These are phyloP conservation scores for Synchiropus splendidus DNA, from an alignment of 2,113 vertebrate species.

Conservation along the genomic window DNA sequence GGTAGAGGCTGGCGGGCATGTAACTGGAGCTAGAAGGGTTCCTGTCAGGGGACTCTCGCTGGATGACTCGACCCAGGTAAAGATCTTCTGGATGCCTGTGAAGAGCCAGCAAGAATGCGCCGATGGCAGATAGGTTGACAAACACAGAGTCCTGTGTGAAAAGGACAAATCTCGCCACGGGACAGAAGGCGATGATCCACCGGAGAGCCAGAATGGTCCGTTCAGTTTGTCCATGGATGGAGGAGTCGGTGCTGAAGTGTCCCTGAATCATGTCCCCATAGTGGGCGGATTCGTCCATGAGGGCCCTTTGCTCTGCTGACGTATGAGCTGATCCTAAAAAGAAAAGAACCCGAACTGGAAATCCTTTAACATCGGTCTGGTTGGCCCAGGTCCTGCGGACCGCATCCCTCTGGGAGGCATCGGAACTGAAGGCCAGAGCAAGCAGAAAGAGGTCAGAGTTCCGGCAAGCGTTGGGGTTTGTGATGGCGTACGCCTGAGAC, in stretches of 20 bases:
- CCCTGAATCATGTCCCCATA: conserved; percentile 77
- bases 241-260: conserved; percentile 60
- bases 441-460: conserved; percentile 75
- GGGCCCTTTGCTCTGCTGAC: conserved; percentile 45
- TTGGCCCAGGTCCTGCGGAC: conserved; percentile 84
- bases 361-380: conserved; percentile 48
- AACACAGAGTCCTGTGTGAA: conserved; percentile 73
- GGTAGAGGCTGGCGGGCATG: conserved; percentile 61
- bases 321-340: conserved; percentile 67
- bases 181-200: conserved; percentile 80
- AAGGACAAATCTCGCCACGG: conserved; percentile 74
- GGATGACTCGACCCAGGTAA: conserved; percentile 77
- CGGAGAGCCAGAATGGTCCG: conserved; percentile 66
- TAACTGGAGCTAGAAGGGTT: conserved; percentile 63
- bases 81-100: conserved; percentile 72
- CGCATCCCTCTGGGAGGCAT: conserved; percentile 61
- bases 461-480: conserved; percentile 56
- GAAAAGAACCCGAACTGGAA: conserved; percentile 66
- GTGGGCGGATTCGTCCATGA: conserved; percentile 60
- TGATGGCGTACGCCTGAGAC: conserved; percentile 57
- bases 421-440: conserved; percentile 70
- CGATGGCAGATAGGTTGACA: conserved; percentile 69
- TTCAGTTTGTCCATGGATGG: conserved; percentile 52
- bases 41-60: conserved; percentile 66
- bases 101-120: conserved; percentile 70